Base-by-base conservation (phyloP, 2,797 vertebrate species). In the Syndactyla subalaris region DNA sequence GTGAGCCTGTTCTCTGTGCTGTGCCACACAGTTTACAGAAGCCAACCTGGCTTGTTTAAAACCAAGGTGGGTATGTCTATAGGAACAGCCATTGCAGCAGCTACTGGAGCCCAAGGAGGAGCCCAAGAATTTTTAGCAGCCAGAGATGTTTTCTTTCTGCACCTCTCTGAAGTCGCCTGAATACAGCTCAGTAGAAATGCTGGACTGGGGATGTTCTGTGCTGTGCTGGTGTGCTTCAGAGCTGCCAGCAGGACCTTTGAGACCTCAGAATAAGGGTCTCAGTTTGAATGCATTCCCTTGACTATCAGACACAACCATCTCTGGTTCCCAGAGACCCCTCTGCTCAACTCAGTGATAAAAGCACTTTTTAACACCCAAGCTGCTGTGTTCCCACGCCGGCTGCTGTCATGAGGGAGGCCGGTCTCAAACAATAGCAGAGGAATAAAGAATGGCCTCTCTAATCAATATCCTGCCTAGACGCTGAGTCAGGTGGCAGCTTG, bases 391-490 rank as follows among this genome's bases (percentile, higher is more conserved):
- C 97, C 96, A 96, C 89, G 96, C 91, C 27, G 57, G 27, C 34
- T 88, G 95, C 93, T 97, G 75, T 94, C 87, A 76, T 86, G 81
- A 83, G 54, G 79, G 88, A 65, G 68, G 22, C 76, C 3, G 20
- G 41, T 19, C 88, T 73, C 30, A 39, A 97, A 97, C 97, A 97
- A 97, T 97, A 92, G 96, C 34, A 79, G 89, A 74, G 96, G 92
- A 96, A 91, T 96, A 85, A 93, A 96, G 97, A 95, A 96, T 87
- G 65, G 97, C 85, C 95, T 79, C 13, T 8, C 95, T 95, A 96
- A 97, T 97, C 92, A 7, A 97, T 97, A 97, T 97, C 96, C 97
- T 97, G 97, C 96, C 96, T n/a, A 97, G 97, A 97, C 94, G 86
- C 96, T 97, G 95, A 97, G 85, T 97, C 93, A 96, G 93, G 94